Base-by-base conservation (phyloP, 1,140 invertebrate species). In the Drosophila pectinifera region DNA sequence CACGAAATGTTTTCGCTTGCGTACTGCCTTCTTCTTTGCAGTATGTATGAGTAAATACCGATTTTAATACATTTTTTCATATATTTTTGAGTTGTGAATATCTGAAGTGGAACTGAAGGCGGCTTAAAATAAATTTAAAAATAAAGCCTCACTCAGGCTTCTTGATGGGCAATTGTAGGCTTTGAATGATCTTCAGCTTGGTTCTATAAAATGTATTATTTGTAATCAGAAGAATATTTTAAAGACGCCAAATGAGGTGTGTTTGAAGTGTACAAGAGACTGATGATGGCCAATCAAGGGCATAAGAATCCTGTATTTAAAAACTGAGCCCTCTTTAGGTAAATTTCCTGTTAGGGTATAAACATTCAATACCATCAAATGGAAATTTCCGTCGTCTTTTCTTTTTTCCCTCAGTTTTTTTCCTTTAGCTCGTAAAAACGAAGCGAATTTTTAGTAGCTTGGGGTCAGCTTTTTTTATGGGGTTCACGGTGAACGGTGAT, bases 381-480 rank as follows among this genome's bases (percentile, higher is more conserved):
- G 8, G 11, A 31, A 34, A 31, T 42, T 56, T 16, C 10, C 11
- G 11, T 14, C 10, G 10, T 16, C 34, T 28, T 38, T 22, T 14
- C 16, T 34, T 16, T 26, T 34, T 34, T 34, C 4, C 11, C 28
- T 11, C 28, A 31, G 28, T 8, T 31, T 31, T 13, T 39, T 38
- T 38, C 5, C n/a, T 5, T 11, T 5, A 54, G 16, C 59, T 34
- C 38, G 14, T 41, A 24, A 55, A 49, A 45, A 36, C n/a, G 39
- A n/a, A 38, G 45, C 16, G 24, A 28, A 38, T 20, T 38, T 57
- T 45, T 45, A 64, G 53, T 41, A 38, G 61, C 61, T 64, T 64
- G 53, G 20, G 61, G 22, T 57, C 41, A 45, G 26, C 39, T 36
- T 43, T 61, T 45, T 64, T 38, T 36, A 31, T 43, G 7, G 36